A percentile compares a stretch with the other conserved stretches of the same genome.
phyloP scores from a whole-genome alignment of 2,888 invertebrate genomes.

The Rutpela maculata region DNA sequence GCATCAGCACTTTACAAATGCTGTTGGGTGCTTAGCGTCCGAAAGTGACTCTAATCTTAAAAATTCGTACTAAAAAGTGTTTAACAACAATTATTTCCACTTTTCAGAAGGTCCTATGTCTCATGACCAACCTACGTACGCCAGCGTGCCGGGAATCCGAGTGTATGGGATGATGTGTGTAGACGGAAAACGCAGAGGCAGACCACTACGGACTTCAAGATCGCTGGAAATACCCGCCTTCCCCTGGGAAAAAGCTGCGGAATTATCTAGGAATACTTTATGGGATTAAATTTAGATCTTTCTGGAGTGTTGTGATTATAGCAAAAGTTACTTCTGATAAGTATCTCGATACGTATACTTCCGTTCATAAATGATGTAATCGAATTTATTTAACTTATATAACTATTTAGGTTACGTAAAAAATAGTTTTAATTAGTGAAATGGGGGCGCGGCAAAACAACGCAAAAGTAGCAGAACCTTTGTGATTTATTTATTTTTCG shows the following conservation, averaged over 20 bases:
- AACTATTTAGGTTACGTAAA: slow-evolving; percentile 6
- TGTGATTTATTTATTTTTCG: neutral
- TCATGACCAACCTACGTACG: slow-evolving; percentile 95
- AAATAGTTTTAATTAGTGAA: neutral
- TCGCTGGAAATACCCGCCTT: slow-evolving; percentile 78
- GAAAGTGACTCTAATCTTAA: neutral
- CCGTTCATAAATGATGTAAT: slow-evolving; percentile 32
- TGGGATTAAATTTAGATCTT: slow-evolving; percentile 76
- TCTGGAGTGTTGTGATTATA: slow-evolving; percentile 39
- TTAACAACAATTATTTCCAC: slow-evolving; percentile 8
- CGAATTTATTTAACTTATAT: slow-evolving; percentile 41
- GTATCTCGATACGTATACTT: slow-evolving; percentile 30
- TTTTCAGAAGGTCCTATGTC: slow-evolving; percentile 92
- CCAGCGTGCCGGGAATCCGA: slow-evolving; percentile 93
- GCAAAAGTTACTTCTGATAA: slow-evolving; percentile 32
- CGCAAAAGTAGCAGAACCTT: neutral
- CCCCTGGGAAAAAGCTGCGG: slow-evolving; percentile 87
- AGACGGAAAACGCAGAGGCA: slow-evolving; percentile 70
- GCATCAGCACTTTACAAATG: no score
- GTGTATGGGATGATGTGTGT: slow-evolving; percentile 97
- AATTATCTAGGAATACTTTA: slow-evolving; percentile 81
- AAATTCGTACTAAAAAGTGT: no score
- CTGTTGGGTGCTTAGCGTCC: no score
- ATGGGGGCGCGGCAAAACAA: neutral
- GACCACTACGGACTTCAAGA: slow-evolving; percentile 73